Base-by-base conservation (phyloP, 2,888 invertebrate species). In the Papilio demoleus region DNA sequence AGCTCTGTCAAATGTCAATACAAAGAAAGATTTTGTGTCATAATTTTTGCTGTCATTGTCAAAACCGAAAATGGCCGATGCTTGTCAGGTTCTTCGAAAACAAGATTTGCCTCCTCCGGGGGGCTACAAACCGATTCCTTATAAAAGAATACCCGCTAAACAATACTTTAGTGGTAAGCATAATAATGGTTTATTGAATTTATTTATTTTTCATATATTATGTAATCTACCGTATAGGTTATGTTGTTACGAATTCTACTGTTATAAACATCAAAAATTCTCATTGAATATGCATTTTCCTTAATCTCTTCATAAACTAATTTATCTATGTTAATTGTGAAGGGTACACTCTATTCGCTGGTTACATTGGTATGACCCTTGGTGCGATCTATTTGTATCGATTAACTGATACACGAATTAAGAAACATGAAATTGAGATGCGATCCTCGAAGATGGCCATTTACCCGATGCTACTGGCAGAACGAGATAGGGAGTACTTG, bases 61-160 rank as follows among this genome's bases (percentile, higher is more conserved):
- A 72, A 70, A 70, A 73, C 38, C 66, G 74, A 83, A 85, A 81
- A 90, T 91, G 91, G 83, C 86, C 75, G 84, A 82, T 72, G 77
- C 78, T 77, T 82, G 77, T 77, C 81, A 81, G 75, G 63, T 88
- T 70, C 79, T 73, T 66, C 81, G 81, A 79, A 88, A 86, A 81
- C 99, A 99, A 90, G 99, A 99, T 91, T 93, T 99, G 94, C 99
- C 99, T 81, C 99, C 99, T 72, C 89, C 94, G 67, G 98, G 98
- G 82, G 99, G 99, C 75, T 99, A 98, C 86, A 93, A 94, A 74
- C 94, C 96, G 22, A 96, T 98, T 73, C 94, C 94, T 59, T 96
- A 88, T 81, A 93, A 94, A 75, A 93, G 97, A 78, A 86, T 96
- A 58, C 96, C 96, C 38, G 94, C 96, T n/a, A 96, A 94, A 87